Percentiles rank a stretch among this genome's conserved stretches.
Evolutionary conservation across 1,140 invertebrate species (phyloP).

Genomic region (Trichogramma pretiosum): DNA sequence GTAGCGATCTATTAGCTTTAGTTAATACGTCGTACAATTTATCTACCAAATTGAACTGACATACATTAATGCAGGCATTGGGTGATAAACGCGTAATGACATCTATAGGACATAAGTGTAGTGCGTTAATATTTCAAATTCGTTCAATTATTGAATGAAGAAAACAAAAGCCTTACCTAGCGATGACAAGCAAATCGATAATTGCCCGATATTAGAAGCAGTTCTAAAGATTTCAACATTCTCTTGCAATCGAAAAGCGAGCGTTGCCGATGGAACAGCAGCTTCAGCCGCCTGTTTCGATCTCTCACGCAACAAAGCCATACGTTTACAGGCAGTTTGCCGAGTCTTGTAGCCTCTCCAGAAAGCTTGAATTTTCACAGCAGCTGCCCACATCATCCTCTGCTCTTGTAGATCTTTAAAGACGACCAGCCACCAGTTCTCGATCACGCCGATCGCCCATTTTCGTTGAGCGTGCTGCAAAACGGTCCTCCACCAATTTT

Average conservation of each 20-base stretch:
- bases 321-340: slow-evolving; percentile 27
- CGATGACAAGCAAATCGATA: slow-evolving; percentile 28
- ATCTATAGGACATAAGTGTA: slow-evolving; percentile 21
- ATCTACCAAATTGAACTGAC: slow-evolving; percentile 26
- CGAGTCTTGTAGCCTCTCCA: slow-evolving; percentile 55
- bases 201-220: slow-evolving; percentile 25
- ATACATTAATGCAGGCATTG: slow-evolving; percentile 28
- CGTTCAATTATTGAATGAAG: background rate
- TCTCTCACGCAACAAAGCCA: slow-evolving; percentile 41
- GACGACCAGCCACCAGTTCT: slow-evolving; percentile 20
- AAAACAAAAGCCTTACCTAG: slow-evolving; percentile 22
- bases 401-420: slow-evolving; percentile 30
- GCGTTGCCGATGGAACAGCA: slow-evolving; percentile 22
- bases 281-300: slow-evolving; percentile 42
- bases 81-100: slow-evolving; percentile 33
- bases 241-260: slow-evolving; percentile 23
- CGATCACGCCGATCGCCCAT: slow-evolving; percentile 13
- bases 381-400: slow-evolving; percentile 41
- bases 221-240: slow-evolving; percentile 24
- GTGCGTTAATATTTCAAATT: too few relatives aligned
- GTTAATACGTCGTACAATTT: slow-evolving; percentile 30
- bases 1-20: slow-evolving; percentile 35
- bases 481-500: slow-evolving; percentile 32
- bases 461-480: slow-evolving; percentile 20
- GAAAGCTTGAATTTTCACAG: slow-evolving; percentile 55